Base-by-base conservation (phyloP, 2,797 vertebrate genomes). In the Crypturellus tataupa region DNA sequence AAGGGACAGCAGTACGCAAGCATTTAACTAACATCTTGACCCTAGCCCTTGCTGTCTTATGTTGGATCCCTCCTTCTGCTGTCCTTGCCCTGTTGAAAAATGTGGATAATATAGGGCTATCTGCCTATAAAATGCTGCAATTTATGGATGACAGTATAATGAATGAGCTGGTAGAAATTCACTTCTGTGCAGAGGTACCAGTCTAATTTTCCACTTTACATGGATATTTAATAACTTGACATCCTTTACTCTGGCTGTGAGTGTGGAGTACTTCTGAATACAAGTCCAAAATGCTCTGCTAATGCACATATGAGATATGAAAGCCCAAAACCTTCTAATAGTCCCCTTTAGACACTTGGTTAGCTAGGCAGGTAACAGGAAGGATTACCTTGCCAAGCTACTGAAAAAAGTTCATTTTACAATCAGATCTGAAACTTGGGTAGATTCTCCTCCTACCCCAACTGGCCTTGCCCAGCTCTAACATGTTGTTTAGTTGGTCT, bases 191-290 rank as follows among this genome's bases (percentile, higher is more conserved):
- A 70, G 80, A 55, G 17, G 3, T 93, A 60, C 62, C 83, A 68
- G 64, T 67, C 72, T 80, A 17, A 78, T 91, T 93, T 86, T 80
- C 84, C 73, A 83, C 64, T 84, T 55, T 58, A 79, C 44, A 44
- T 1, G n/a, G 60, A 4, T 35, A 42, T 35, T 77, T 87, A 59
- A 73, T 51, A 77, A 27, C 58, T 51, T 33, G 6, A 69, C 76
- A 29, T 51, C 19, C 81, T 29, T 69, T 79, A 78, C 12, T 51
- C 62, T 0, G 0, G 29, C 17, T 63, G 39, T 70, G 40, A 62
- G 59, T 70, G 0, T 6, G 29, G 18, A 73, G 29, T 6, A 4
- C 11, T 92, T 84, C 29, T 55, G 53, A 29, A 29, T 51, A 59
- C 29, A 47, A 59, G 24, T 70, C 85, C 51, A 67, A 85, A 77